A percentile compares a stretch with the other conserved stretches of the same genome.
phyloP scores from a whole-genome alignment of 1,140 invertebrate genomes.

The Penaeus japonicus region DNA sequence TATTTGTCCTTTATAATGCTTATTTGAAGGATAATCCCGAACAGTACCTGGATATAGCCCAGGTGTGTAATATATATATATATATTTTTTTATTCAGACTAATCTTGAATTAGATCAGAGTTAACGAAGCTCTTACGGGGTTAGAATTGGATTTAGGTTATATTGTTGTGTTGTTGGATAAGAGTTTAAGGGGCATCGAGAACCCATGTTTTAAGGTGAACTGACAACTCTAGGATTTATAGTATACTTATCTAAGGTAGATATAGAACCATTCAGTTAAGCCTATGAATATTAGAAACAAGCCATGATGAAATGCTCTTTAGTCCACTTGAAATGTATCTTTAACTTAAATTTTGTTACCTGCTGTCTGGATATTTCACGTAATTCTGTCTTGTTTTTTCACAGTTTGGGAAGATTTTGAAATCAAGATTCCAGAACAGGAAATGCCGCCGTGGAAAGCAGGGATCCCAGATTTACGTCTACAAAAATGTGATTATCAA shows the following conservation, averaged over 20 bases:
- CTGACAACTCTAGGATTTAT: too few relatives aligned
- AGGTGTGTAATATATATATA: background rate
- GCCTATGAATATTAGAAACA: too few relatives aligned
- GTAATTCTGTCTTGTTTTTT: background rate
- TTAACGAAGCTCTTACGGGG: too few relatives aligned
- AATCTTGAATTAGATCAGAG: too few relatives aligned
- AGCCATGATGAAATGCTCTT: background rate
- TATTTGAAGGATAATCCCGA: background rate
- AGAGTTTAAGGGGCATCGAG: too few relatives aligned
- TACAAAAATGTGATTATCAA: conserved; percentile 1
- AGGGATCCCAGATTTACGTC: conserved; percentile 15
- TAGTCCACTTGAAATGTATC: background rate
- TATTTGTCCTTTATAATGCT: background rate
- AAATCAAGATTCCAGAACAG: background rate
- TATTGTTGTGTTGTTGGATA: too few relatives aligned
- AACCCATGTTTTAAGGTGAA: too few relatives aligned
- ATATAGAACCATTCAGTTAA: too few relatives aligned
- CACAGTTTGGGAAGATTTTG: conserved; percentile 17
- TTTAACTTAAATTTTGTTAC: background rate
- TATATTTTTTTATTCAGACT: background rate
- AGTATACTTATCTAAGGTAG: too few relatives aligned
- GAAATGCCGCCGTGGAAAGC: conserved; percentile 4
- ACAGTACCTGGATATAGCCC: background rate
- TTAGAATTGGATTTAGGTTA: too few relatives aligned
- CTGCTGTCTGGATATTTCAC: background rate